These are phyloP conservation scores for Syrrhaptes paradoxus DNA, from an alignment of 2,113 vertebrate species.

Conservation along the genomic window DNA sequence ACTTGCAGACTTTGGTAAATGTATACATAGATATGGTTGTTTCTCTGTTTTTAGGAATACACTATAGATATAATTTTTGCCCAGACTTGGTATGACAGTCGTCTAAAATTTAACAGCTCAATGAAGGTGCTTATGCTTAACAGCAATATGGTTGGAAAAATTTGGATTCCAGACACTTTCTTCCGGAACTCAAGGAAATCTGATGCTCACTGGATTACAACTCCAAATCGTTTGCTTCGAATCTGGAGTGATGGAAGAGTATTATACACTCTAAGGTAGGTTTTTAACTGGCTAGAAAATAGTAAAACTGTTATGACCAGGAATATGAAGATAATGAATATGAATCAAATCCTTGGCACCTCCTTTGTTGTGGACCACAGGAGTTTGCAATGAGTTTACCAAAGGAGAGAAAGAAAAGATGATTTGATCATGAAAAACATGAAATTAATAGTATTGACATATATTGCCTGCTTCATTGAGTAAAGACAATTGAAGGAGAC, in stretches of 20 bases:
- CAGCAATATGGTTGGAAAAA: conserved; percentile 98
- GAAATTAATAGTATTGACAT: neutral
- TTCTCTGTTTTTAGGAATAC: conserved; percentile 86
- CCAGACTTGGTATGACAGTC: conserved; percentile 97
- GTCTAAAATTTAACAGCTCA: conserved; percentile 94
- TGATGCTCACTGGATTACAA: conserved; percentile 98
- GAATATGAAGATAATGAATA: neutral
- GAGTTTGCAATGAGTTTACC: neutral
- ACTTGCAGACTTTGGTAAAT: neutral
- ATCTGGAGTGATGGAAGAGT: conserved; percentile 95
- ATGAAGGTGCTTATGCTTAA: conserved; percentile 97
- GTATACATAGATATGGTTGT: neutral
- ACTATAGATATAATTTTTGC: conserved; percentile 99
- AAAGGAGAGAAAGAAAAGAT: neutral
- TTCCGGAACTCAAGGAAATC: conserved; percentile 97
- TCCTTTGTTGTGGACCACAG: neutral
- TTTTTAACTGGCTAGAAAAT: neutral
- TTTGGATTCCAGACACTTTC: conserved; percentile 99
- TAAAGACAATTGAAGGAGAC: neutral
- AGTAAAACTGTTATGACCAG: neutral
- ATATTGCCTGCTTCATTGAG: neutral
- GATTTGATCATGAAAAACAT: neutral
- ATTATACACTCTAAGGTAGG: conserved; percentile 93
- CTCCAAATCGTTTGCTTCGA: conserved; percentile 92
- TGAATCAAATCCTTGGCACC: neutral